A percentile compares a stretch with the other conserved stretches of the same genome.
Conservation (phyloP, 2,797 vertebrate genomes). For the Lophotriccus pileatus region DNA sequence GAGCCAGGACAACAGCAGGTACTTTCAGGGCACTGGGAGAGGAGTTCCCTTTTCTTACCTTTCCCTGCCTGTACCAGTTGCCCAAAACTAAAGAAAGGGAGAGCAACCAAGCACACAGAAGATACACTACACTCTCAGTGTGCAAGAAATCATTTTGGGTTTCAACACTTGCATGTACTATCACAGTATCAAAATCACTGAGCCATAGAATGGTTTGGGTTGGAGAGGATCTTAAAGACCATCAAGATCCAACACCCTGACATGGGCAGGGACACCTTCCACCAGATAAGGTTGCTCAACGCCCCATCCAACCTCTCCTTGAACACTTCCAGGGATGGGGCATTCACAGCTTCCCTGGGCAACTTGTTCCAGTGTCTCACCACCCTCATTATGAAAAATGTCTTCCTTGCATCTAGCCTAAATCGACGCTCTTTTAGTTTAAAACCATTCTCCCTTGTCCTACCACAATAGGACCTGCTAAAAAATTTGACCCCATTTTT, state of each 20-base stretch:
- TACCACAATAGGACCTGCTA: background rate
- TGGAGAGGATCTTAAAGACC: background rate
- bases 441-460: background rate
- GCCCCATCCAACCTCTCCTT: background rate
- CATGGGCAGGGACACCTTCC: background rate
- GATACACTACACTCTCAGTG: background rate
- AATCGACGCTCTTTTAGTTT: background rate
- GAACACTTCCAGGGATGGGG: background rate
- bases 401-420: background rate
- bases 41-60: background rate
- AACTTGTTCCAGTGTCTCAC: background rate
- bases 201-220: background rate
- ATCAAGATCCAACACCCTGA: rapidly evolving
- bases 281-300: background rate
- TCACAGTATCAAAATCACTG: background rate
- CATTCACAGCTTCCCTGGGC: background rate
- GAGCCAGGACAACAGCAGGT: background rate
- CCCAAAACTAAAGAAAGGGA: background rate
- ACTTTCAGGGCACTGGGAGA: background rate
- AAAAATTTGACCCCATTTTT: background rate
- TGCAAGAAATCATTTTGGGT: background rate
- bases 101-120: background rate
- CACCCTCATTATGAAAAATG: background rate
- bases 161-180: background rate
- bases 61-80: background rate